A percentile compares a stretch with the other conserved stretches of the same genome.
phyloP scores from a whole-genome alignment of 2,797 vertebrate genomes.

The Danio jaintianensis region DNA sequence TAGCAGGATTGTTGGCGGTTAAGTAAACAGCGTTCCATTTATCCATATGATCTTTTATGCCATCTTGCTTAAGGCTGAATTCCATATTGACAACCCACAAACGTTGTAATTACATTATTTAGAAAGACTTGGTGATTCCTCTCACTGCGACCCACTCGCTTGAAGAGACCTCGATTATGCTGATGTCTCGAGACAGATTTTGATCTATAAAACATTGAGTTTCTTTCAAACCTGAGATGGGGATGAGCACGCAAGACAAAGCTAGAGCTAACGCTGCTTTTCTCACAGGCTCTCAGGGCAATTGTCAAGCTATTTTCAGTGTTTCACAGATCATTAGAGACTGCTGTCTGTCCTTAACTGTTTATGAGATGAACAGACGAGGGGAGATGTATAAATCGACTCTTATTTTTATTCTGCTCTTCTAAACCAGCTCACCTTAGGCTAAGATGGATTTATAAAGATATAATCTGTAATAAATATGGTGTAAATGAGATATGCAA shows the following conservation, averaged over 20 bases:
- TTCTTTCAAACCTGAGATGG: slow-evolving; percentile 32
- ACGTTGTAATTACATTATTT: slow-evolving; percentile 8
- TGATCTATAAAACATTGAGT: slow-evolving; percentile 49
- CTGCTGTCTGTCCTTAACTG: slow-evolving; percentile 15
- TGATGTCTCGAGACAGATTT: slow-evolving; percentile 45
- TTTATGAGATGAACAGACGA: slow-evolving; percentile 31
- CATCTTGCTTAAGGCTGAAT: background rate
- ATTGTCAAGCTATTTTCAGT: slow-evolving; percentile 42
- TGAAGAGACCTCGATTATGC: slow-evolving; percentile 28
- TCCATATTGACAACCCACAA: background rate
- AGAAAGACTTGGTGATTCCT: background rate
- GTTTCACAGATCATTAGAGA: slow-evolving; percentile 47
- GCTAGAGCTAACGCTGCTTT: slow-evolving; percentile 11
- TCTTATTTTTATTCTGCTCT: background rate
- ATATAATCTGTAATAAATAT: background rate
- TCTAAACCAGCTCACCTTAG: background rate
- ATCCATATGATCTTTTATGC: background rate
- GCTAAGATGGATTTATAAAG: background rate
- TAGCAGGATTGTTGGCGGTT: background rate
- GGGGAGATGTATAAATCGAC: background rate
- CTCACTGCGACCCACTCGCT: background rate
- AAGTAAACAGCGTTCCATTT: background rate
- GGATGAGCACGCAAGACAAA: slow-evolving; percentile 6
- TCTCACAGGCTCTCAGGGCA: slow-evolving; percentile 35
- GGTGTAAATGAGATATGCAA: too few relatives aligned